Conservation (phyloP, 1,140 invertebrate genomes). For the Drosophila bifasciata region DNA sequence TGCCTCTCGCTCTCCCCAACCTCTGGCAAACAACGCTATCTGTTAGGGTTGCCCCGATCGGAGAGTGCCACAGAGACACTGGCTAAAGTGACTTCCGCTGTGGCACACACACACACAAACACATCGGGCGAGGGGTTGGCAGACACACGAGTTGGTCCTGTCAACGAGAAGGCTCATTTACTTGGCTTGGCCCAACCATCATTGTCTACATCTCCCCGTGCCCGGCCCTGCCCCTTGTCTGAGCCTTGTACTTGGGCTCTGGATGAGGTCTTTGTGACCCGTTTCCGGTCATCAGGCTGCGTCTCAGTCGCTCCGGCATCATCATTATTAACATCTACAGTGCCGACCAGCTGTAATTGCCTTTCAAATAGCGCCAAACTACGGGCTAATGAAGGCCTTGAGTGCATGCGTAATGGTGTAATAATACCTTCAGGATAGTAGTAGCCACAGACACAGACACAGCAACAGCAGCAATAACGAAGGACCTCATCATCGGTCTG, state of each 20-base stretch:
- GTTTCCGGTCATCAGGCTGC: slow-evolving; percentile 61
- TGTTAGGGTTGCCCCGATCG: slow-evolving; percentile 52
- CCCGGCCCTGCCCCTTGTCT: neutral
- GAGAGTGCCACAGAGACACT: slow-evolving; percentile 28
- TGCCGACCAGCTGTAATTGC: slow-evolving; percentile 60
- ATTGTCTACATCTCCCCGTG: slow-evolving; percentile 51
- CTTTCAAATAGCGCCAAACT: slow-evolving; percentile 78
- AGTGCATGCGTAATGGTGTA: slow-evolving; percentile 81
- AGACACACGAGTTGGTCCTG: slow-evolving; percentile 33
- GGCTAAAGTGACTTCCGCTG: slow-evolving; percentile 67
- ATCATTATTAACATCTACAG: slow-evolving; percentile 7
- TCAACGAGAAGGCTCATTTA: slow-evolving; percentile 63
- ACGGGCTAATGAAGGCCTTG: slow-evolving; percentile 76
- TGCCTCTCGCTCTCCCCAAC: too few relatives aligned
- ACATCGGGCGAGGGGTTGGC: neutral
- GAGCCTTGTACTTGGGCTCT: slow-evolving; percentile 1
- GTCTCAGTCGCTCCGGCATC: slow-evolving; percentile 19
- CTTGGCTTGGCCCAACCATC: slow-evolving; percentile 28
- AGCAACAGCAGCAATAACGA: slow-evolving; percentile 34
- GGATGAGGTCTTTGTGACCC: slow-evolving; percentile 35
- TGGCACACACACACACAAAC: slow-evolving; percentile 10
- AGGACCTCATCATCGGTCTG: slow-evolving; percentile 41
- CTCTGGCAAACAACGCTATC: slow-evolving; percentile 68
- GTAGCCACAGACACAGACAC: slow-evolving; percentile 12
- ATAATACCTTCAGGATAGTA: slow-evolving; percentile 71